phyloP scores from a whole-genome alignment of 2,113 vertebrate genomes.

The Chaenocephalus aceratus region DNA sequence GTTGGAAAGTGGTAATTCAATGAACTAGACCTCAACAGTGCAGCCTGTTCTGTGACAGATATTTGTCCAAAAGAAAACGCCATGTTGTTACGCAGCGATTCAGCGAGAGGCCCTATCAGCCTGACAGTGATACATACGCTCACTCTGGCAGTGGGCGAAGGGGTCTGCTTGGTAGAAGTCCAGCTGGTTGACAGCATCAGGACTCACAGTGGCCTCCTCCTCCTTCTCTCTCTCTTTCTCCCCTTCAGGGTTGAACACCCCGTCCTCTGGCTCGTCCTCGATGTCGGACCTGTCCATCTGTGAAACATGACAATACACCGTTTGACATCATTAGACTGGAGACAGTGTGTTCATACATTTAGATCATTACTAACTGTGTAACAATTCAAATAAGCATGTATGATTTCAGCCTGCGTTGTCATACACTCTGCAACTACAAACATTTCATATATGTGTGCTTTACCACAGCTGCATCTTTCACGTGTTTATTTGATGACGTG shows the following conservation, averaged over 20 bases:
- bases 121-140: constrained; percentile 57
- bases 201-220: constrained; percentile 30
- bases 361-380: not conserved
- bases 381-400: not conserved
- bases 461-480: too few relatives aligned
- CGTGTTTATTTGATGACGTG: not conserved
- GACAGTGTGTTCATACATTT: not conserved
- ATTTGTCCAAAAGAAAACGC: too few relatives aligned
- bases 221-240: constrained; percentile 8
- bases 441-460: too few relatives aligned
- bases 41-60: not conserved
- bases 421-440: too few relatives aligned
- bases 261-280: constrained; percentile 66
- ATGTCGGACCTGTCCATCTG: constrained; percentile 74
- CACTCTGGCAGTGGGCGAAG: constrained; percentile 82
- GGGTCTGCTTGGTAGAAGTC: constrained; percentile 96
- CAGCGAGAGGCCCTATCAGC: not conserved
- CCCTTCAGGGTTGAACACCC: constrained; percentile 15
- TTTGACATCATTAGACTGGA: not conserved
- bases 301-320: not conserved
- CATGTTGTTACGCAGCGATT: not conserved
- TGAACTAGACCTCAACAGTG: not conserved
- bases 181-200: constrained; percentile 83
- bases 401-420: not conserved
- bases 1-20: too few relatives aligned